A percentile compares a stretch with the other conserved stretches of the same genome.
phyloP scores from a whole-genome alignment of 92 coral and sea anemone species.

The Phenganax marumi region DNA sequence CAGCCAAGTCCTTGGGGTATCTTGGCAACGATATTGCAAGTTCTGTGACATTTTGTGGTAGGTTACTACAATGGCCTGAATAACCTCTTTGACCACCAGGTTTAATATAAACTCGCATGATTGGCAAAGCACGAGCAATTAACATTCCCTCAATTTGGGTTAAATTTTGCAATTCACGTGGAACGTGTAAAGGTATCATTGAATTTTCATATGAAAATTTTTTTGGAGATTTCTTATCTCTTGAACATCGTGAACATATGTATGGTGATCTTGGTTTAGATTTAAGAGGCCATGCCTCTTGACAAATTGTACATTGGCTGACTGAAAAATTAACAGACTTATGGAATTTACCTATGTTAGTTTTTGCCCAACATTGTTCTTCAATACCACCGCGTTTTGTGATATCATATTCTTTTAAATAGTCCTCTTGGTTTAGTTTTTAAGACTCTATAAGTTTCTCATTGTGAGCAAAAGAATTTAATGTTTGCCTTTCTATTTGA shows the following conservation, averaged over 20 bases:
- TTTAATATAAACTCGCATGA: too few relatives aligned
- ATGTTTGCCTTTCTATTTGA: not conserved
- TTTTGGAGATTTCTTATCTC: too few relatives aligned
- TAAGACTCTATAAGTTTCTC: too few relatives aligned
- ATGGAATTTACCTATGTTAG: conserved; percentile 34
- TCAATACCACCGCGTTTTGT: conserved; percentile 36
- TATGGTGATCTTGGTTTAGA: conserved; percentile 41
- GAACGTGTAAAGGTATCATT: conserved; percentile 61
- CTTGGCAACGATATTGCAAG: too few relatives aligned
- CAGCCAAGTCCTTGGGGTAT: too few relatives aligned
- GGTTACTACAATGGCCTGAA: too few relatives aligned
- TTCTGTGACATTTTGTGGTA: too few relatives aligned
- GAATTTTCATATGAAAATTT: conserved; percentile 41
- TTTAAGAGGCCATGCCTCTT: too few relatives aligned
- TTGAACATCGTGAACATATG: conserved; percentile 37
- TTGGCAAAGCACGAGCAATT: too few relatives aligned
- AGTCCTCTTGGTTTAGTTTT: conserved; percentile 2
- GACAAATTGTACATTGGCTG: too few relatives aligned
- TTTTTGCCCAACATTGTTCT: conserved; percentile 50
- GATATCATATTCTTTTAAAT: conserved; percentile 42
- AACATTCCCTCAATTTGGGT: conserved; percentile 55
- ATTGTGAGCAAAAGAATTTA: too few relatives aligned
- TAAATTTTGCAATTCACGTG: conserved; percentile 54
- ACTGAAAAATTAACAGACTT: conserved; percentile 37
- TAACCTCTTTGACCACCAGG: too few relatives aligned